A percentile compares a stretch with the other conserved stretches of the same genome.
These are phyloP conservation scores for Collichthys lucidus DNA, from an alignment of 2,113 vertebrate species.

Conservation along the genomic window DNA sequence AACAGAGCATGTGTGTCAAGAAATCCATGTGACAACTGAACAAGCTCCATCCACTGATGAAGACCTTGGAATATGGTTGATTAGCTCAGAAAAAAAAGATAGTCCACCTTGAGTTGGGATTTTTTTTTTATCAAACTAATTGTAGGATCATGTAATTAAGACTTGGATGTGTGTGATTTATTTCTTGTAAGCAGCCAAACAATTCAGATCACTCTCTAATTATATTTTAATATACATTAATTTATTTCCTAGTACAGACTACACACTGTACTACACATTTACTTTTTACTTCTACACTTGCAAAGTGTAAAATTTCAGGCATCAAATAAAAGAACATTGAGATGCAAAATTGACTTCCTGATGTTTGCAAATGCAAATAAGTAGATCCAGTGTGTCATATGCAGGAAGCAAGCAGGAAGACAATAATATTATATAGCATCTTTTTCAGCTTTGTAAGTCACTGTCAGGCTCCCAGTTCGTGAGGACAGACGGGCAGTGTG, in stretches of 20 bases:
- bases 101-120: background rate
- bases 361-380: background rate
- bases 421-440: background rate
- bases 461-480: background rate
- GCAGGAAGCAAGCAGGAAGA: background rate
- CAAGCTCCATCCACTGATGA: background rate
- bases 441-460: background rate
- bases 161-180: background rate
- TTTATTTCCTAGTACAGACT: background rate
- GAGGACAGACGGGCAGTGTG: background rate
- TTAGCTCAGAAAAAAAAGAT: background rate
- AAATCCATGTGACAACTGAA: background rate
- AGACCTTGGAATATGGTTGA: background rate
- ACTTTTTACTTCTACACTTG: background rate
- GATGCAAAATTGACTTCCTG: constrained; percentile 4
- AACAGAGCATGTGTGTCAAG: background rate
- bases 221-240: background rate
- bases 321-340: background rate
- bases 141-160: too few relatives aligned
- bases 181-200: background rate
- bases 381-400: background rate
- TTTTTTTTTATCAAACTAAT: too few relatives aligned
- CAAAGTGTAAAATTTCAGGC: constrained; percentile 6
- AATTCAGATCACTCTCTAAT: background rate
- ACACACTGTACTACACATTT: background rate